Percentiles rank a stretch among this genome's conserved stretches.
phyloP scores from a whole-genome alignment of 2,888 invertebrate species.

The Lepidocyrtinus sp. region DNA sequence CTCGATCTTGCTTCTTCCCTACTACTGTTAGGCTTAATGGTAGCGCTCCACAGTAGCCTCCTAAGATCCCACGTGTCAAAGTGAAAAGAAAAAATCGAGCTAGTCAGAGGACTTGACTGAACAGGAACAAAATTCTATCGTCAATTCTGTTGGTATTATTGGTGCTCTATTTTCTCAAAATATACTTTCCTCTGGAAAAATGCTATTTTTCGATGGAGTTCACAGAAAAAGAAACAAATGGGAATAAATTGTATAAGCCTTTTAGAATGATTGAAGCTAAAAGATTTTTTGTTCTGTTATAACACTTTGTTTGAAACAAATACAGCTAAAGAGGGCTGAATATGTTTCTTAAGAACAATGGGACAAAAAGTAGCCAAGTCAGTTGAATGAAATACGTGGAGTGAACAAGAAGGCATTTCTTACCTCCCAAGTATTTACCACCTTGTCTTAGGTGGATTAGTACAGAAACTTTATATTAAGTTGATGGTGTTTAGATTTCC shows the following conservation, averaged over 20 bases:
- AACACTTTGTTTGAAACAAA: conserved; percentile 24
- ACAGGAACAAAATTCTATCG: neutral
- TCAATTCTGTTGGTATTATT: neutral
- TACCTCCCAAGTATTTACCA: conserved; percentile 1
- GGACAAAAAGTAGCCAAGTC: conserved; percentile 15
- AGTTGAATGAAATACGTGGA: conserved; percentile 1
- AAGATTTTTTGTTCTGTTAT: conserved; percentile 27
- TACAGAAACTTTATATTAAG: neutral
- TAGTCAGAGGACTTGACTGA: neutral
- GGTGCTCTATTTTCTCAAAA: neutral
- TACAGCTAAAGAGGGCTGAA: neutral
- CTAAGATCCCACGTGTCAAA: conserved; percentile 51
- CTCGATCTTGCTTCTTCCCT: conserved; percentile 40
- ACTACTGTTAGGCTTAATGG: conserved; percentile 42
- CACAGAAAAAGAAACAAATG: conserved; percentile 25
- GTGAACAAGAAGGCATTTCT: neutral
- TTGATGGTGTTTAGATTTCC: too few relatives aligned
- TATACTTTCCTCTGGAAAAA: neutral
- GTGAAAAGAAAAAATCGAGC: conserved; percentile 24
- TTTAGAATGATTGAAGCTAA: conserved; percentile 53
- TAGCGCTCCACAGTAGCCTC: conserved; percentile 21
- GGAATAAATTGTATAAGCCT: conserved; percentile 26
- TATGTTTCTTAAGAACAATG: conserved; percentile 3
- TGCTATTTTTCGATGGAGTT: conserved; percentile 8
- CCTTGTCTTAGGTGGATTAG: neutral